Base-by-base conservation (phyloP, 1,140 invertebrate species). In the Euwallacea similis region DNA sequence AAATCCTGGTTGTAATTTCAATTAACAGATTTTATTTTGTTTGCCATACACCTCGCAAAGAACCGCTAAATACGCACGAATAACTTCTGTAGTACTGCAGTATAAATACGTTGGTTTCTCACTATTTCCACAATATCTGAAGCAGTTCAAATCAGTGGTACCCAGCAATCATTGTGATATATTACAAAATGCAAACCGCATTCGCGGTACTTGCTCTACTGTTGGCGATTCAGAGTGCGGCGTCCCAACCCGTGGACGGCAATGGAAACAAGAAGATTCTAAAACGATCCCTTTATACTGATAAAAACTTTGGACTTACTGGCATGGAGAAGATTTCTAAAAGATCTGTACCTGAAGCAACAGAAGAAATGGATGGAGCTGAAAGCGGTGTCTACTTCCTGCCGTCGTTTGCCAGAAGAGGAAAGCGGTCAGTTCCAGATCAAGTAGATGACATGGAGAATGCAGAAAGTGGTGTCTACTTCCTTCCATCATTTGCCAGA, bases 281-380 rank as follows among this genome's bases (percentile, higher is more conserved):
- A 41, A 74, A 74, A 61, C 66, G 73, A 10, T 74, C 73, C 7
- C 53, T 75, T 6, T 73, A 70, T 44, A 75, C 74, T 7, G 71
- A 75, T 42, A 70, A 69, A 42, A 55, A 42, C 41, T 47, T 73
- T 56, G 66, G 66, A 6, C 46, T 72, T 7, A 65, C 66, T 47
- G 74, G 74, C 2, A 63, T 69, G 60, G 74, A 75, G 46, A 75
- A 71, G 50, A 75, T 75, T 8, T 72, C 74, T 11, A 74, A 74
- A 56, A 33, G 73, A 43, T 66, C 70, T 11, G 66, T 56, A 7
- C 33, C 68, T 6, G 50, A 71, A 62, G 46, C 10, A 9, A 41
- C 8, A 55, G 61, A 53, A 33, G 72, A 73, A 11, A 63, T 69
- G 54, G 72, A 73, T 47, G 42, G 46, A 2, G 60, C 55, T 42